Evolutionary conservation across 2,888 invertebrate species (phyloP), one percentile per base, ranked within the genome.

Genomic region (Chrysolina oricalcia): DNA sequence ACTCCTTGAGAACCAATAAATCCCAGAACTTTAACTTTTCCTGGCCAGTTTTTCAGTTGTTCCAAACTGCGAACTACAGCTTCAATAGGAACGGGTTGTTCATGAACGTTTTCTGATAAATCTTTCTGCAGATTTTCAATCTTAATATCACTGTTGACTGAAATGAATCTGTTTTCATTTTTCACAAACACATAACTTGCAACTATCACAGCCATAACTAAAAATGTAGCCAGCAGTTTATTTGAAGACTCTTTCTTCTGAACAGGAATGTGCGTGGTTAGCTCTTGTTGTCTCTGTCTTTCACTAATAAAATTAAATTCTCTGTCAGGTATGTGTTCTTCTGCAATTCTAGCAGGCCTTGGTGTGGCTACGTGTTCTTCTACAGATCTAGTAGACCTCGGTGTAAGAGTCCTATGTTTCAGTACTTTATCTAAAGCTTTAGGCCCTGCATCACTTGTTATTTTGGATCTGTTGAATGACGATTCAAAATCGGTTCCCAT

Each of bases 1-100:
- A 86, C 85, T 41, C 87, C 87, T 10, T 83, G 81, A 13, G 83
- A 78, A 21, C 87, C 87, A 46, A 86, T 76, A 75, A 86, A 86
- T 53, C 80, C 72, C 67, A 86, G 75, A 21, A 86, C 70, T 72
- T 84, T 82, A 5, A 80, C 41, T 68, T 70, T 73, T 8, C 78
- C 64, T 13, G 43, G 41, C 77, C 81, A 73, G 48, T 70, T 75
- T 23, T 77, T 50, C 63, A 81, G 78, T 27, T 68, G 27, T 64
- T 82, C 78, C 50, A 86, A 78, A 72, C 69, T 80, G 46, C 76
- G 50, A n/a, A 80, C 65, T 40, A 85, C 74, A 8, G 77, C 67
- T 11, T 75, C 68, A 6, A 85, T 53, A 15, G 81, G 77, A 13
- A 76, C 70, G 66, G 77, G 75, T 77, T 86, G 86, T 65, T 79